Conservation (phyloP, 2,888 invertebrate species). For the Pseudococcus viburni region DNA sequence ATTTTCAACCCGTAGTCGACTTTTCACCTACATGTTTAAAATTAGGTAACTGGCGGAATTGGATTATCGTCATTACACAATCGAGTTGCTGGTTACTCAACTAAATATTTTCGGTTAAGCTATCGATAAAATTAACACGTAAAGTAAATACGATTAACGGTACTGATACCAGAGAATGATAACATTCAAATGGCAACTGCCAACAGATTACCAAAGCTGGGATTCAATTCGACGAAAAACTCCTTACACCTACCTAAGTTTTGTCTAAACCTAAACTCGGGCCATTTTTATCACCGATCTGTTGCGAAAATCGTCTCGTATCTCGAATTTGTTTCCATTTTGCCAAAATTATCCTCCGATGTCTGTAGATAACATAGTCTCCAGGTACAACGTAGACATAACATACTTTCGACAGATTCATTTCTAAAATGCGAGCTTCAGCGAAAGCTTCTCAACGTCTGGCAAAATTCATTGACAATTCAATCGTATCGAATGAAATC, state of each 20-base stretch:
- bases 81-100: no score
- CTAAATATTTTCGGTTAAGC: no score
- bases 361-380: not conserved
- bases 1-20: not conserved
- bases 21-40: not conserved
- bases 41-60: not conserved
- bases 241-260: no score
- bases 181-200: no score
- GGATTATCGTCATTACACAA: no score
- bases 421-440: not conserved
- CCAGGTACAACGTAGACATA: not conserved
- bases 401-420: not conserved
- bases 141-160: no score
- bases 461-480: not conserved
- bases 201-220: no score
- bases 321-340: not conserved
- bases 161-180: no score
- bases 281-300: not conserved
- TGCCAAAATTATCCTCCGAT: not conserved
- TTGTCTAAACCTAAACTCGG: not conserved
- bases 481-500: slow-evolving; percentile 29
- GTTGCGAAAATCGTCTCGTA: not conserved
- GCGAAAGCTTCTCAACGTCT: not conserved
- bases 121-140: no score
- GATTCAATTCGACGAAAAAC: no score